These are phyloP conservation scores for Cryptocephalus primarius DNA, from an alignment of 2,888 invertebrate species.

Conservation along the genomic window DNA sequence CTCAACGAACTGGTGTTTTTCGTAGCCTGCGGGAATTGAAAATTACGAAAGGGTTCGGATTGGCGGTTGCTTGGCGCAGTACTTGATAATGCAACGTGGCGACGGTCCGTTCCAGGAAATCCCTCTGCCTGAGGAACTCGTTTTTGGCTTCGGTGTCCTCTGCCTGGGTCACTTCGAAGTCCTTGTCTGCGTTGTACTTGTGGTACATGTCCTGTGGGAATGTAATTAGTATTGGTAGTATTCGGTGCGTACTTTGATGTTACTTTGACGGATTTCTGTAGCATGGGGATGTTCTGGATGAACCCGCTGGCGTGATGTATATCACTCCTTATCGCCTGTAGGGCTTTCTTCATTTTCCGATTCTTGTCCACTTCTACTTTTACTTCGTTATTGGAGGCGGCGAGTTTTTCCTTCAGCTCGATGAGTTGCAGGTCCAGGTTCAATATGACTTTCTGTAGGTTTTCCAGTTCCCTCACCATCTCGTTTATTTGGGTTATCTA, in stretches of 20 bases:
- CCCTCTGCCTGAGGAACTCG: conserved; percentile 70
- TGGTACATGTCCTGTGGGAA: conserved; percentile 47
- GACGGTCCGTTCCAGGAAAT: conserved; percentile 64
- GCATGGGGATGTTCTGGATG: conserved; percentile 62
- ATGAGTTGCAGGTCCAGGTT: conserved; percentile 59
- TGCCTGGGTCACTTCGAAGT: conserved; percentile 53
- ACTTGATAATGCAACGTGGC: conserved; percentile 39
- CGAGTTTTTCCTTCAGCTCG: conserved; percentile 67
- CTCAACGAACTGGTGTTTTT: conserved; percentile 28
- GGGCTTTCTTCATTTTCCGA: conserved; percentile 47
- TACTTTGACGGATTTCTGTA: conserved; percentile 47
- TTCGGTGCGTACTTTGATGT: too few relatives aligned
- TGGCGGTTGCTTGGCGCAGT: background rate
- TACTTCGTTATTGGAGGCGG: conserved; percentile 60
- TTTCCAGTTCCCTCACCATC: conserved; percentile 75
- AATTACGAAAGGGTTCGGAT: too few relatives aligned
- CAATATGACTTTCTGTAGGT: conserved; percentile 61
- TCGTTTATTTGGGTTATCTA: conserved; percentile 52
- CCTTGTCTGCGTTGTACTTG: conserved; percentile 60
- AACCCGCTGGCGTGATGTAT: conserved; percentile 68
- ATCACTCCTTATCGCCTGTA: conserved; percentile 71
- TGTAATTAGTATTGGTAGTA: background rate
- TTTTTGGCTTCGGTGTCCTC: conserved; percentile 62
- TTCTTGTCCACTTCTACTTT: conserved; percentile 53
- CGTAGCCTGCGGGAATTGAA: conserved; percentile 24